Evolutionary conservation across 92 coral and sea anemone genomes (phyloP).

Genomic region (Porites rus): DNA sequence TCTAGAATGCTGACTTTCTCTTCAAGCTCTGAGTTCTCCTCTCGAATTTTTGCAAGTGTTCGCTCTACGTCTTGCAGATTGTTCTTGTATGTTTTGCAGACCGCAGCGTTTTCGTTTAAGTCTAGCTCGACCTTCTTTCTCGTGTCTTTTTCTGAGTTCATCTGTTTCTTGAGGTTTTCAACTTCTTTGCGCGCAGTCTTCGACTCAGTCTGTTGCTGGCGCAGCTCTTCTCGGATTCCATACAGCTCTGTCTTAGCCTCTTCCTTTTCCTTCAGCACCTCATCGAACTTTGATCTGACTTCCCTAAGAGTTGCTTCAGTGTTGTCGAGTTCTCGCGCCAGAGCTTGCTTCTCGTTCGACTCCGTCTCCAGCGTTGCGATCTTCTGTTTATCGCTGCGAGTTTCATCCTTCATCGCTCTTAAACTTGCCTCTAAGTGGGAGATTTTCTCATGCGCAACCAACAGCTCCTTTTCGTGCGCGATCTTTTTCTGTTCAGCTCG

Average conservation of each 20-base stretch:
- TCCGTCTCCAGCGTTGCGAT: slow-evolving; percentile 91
- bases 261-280: slow-evolving; percentile 86
- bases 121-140: slow-evolving; percentile 83
- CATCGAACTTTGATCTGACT: slow-evolving; percentile 78
- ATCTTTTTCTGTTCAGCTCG: slow-evolving; percentile 88
- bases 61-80: slow-evolving; percentile 83
- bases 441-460: slow-evolving; percentile 88
- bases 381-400: slow-evolving; percentile 84
- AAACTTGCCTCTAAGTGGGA: slow-evolving; percentile 75
- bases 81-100: slow-evolving; percentile 68
- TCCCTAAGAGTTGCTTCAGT: slow-evolving; percentile 78
- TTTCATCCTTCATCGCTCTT: slow-evolving; percentile 84
- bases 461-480: slow-evolving; percentile 84
- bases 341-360: slow-evolving; percentile 72
- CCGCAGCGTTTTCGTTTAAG: slow-evolving; percentile 75
- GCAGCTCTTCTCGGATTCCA: slow-evolving; percentile 73
- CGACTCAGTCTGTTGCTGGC: slow-evolving; percentile 79
- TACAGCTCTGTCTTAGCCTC: slow-evolving; percentile 80
- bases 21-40: slow-evolving; percentile 72
- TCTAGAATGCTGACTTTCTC: slow-evolving; percentile 80
- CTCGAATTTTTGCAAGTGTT: slow-evolving; percentile 69
- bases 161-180: slow-evolving; percentile 83
- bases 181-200: slow-evolving; percentile 83
- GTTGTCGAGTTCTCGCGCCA: slow-evolving; percentile 75
- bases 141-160: slow-evolving; percentile 76